Base-by-base conservation (phyloP, 2,797 vertebrate genomes). In the Chloroceryle inda region DNA sequence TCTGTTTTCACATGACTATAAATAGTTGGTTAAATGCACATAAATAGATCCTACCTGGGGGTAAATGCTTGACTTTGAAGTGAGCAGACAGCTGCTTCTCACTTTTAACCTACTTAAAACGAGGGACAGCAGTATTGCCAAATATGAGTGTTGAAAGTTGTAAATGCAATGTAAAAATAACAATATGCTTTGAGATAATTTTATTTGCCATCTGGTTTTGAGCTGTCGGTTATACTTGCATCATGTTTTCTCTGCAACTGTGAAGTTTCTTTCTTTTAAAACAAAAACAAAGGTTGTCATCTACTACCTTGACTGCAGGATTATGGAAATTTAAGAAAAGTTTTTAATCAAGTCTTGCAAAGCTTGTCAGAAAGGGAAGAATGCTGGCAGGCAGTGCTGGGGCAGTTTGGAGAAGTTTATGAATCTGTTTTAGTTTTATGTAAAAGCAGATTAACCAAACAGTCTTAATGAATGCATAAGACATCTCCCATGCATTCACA, bases 131-230 rank as follows among this genome's bases (percentile, higher is more conserved):
- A 50, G 75, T 29, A 29, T 74, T 95, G 88, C 89, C 89, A 92
- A 80, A 76, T 71, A 58, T 0, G 71, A 92, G 83, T 38, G 74
- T 47, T 76, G 85, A 14, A 93, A 95, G 84, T 63, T 85, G 85
- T 81, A 88, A 94, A 66, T 88, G 94, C 68, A 40, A 91, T 93
- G 93, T 94, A 89, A 94, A 96, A 97, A 95, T 95, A 95, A 96
- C 95, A 96, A 91, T 96, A 69, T 93, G 85, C 92, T 96, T 81
- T 68, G 94, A 92, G 94, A 92, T 96, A 94, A 96, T 96, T 96
- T 95, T 93, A 87, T 96, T 96, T 97, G 94, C 94, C 94, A 96
- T 96, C 93, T 97, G 96, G 55, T 92, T 96, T 89, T 86, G 95
- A 90, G 91, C 96, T 94, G 91, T 95, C 67, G 35, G 67, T 86